Percentiles rank a stretch among this genome's conserved stretches.
Evolutionary conservation across 2,113 vertebrate genomes (phyloP).

Genomic region (Clarias magur): DNA sequence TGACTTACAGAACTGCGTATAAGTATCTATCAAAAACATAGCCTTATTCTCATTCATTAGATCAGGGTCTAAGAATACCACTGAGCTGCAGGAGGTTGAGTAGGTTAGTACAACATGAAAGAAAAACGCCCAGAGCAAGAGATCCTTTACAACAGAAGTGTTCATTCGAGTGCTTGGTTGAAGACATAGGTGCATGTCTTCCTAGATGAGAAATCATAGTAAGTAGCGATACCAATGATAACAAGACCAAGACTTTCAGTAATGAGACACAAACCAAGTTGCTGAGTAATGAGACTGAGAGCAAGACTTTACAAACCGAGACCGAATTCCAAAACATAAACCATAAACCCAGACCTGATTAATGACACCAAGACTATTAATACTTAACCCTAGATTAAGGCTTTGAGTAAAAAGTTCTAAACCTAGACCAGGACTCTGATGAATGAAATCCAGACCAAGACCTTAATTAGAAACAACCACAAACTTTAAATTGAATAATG

Average conservation of each 20-base stretch:
- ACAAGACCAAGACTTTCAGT: neutral
- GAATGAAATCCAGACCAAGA: neutral
- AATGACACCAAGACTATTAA: neutral
- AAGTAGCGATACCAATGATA: neutral
- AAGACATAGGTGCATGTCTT: neutral
- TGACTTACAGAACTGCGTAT: neutral
- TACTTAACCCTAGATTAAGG: neutral
- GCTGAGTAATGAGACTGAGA: neutral
- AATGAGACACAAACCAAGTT: neutral
- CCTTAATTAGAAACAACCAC: neutral
- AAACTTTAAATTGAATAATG: neutral
- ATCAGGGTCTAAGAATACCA: neutral
- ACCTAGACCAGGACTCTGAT: neutral
- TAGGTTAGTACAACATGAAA: neutral
- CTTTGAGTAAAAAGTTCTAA: neutral
- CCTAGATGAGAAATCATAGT: neutral
- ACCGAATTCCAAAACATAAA: neutral
- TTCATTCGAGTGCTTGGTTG: neutral
- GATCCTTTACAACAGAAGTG: neutral
- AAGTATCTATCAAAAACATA: neutral
- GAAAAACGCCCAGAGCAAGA: neutral
- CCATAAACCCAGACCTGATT: neutral
- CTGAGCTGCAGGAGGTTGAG: neutral
- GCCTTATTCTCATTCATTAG: neutral
- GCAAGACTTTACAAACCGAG: neutral